Conservation (phyloP, 2,113 vertebrate genomes). For the Hepsetus odoe region DNA sequence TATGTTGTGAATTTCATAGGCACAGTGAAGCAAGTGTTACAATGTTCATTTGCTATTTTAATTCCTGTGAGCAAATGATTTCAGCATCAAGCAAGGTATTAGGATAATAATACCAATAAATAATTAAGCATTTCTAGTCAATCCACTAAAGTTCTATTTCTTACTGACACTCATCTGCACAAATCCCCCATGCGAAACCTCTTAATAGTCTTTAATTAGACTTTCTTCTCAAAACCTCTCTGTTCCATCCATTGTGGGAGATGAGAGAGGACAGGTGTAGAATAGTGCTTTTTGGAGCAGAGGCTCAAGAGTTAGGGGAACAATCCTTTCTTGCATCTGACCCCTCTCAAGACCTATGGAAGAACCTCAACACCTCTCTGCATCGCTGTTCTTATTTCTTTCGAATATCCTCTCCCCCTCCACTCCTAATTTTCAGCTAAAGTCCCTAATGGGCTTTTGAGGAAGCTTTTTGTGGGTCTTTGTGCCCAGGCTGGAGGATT, state of each 20-base stretch:
- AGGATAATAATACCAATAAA: too few species aligned
- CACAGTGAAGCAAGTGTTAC: not conserved
- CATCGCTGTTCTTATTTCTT: conserved; percentile 52
- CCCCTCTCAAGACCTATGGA: conserved; percentile 13
- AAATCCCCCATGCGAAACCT: too few species aligned
- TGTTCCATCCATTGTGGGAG: not conserved
- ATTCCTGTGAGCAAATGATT: not conserved
- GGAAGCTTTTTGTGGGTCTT: conserved; percentile 73
- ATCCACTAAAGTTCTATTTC: not conserved
- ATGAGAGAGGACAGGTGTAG: too few species aligned
- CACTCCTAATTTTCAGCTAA: conserved; percentile 71
- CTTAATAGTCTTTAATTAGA: not conserved
- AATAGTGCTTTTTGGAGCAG: not conserved
- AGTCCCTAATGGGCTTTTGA: conserved; percentile 69
- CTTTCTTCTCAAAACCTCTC: not conserved
- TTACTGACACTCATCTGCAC: too few species aligned
- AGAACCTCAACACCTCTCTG: conserved; percentile 41
- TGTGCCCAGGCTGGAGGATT: conserved; percentile 66
- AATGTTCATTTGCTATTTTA: not conserved
- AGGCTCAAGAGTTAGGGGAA: not conserved
- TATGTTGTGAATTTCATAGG: too few species aligned
- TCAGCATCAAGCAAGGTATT: not conserved
- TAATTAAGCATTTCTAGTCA: too few species aligned
- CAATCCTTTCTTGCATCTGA: conserved; percentile 22
- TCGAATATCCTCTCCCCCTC: conserved; percentile 48